These are phyloP conservation scores for Pammene aurita DNA, from an alignment of 2,888 invertebrate genomes.

Conservation along the genomic window DNA sequence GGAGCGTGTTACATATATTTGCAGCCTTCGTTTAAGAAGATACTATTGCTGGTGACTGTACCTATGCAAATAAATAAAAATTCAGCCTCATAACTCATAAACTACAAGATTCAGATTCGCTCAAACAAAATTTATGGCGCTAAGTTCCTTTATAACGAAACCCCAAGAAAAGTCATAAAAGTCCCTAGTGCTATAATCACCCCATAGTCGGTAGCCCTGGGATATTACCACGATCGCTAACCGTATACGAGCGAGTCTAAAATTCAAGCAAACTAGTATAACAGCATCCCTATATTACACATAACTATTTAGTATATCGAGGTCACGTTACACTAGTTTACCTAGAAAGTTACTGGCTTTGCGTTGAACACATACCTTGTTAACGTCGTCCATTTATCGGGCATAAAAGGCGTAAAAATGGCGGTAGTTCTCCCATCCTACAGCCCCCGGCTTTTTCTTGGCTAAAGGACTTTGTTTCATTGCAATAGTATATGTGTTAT, in stretches of 20 bases:
- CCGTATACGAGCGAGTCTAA: not conserved
- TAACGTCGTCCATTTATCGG: constrained; percentile 34
- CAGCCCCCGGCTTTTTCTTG: not conserved
- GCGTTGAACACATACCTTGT: constrained; percentile 7
- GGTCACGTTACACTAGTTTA: not conserved
- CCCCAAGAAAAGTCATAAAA: constrained; percentile 35
- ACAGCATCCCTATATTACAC: not conserved
- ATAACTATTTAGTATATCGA: not conserved
- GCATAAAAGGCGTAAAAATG: constrained; percentile 38
- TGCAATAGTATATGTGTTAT: not conserved
- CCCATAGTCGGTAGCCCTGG: constrained; percentile 32
- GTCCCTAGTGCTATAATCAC: constrained; percentile 30
- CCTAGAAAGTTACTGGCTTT: too few relatives aligned
- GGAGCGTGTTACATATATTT: too few relatives aligned
- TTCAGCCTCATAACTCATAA: not conserved
- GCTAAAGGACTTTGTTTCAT: not conserved
- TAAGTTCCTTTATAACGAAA: constrained; percentile 34
- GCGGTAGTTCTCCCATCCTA: constrained; percentile 27
- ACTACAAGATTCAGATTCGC: constrained; percentile 9
- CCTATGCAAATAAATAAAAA: not conserved
- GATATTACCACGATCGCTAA: not conserved
- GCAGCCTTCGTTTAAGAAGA: too few relatives aligned
- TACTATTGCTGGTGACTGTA: too few relatives aligned
- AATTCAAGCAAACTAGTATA: not conserved
- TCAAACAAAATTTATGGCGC: constrained; percentile 11